phyloP scores from a whole-genome alignment of 2,888 invertebrate species.

The Phragmatobia fuliginosa region DNA sequence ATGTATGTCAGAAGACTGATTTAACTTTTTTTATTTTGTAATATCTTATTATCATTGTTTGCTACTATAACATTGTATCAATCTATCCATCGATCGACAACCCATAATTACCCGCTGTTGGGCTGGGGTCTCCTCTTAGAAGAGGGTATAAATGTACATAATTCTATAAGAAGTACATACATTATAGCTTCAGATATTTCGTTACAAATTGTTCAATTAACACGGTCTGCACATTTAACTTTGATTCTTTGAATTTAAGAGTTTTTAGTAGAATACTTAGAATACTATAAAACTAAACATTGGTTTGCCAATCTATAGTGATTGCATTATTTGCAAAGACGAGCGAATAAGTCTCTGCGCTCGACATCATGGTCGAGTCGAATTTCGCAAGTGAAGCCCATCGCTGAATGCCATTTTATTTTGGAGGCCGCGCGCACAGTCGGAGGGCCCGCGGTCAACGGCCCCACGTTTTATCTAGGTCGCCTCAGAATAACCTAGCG shows the following conservation, averaged over 20 bases:
- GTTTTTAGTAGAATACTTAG: not conserved
- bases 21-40: not conserved
- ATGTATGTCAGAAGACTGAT: not conserved
- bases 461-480: conserved; percentile 85
- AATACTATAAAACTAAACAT: not conserved
- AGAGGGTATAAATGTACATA: no score
- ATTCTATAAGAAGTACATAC: not conserved
- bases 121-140: no score
- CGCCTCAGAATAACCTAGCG: conserved; percentile 86
- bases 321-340: conserved; percentile 74
- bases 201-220: not conserved
- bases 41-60: not conserved
- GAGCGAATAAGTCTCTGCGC: conserved; percentile 66
- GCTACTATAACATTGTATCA: not conserved
- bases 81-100: no score
- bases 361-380: conserved; percentile 77
- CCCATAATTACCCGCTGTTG: no score
- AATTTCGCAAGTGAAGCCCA: conserved; percentile 85
- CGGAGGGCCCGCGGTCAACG: conserved; percentile 86
- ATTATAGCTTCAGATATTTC: not conserved
- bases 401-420: conserved; percentile 86
- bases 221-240: not conserved
- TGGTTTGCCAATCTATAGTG: conserved; percentile 60
- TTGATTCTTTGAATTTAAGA: not conserved
- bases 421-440: conserved; percentile 84